Evolutionary conservation across 2,113 vertebrate genomes (phyloP).

Genomic region (Brachyistius frenatus): DNA sequence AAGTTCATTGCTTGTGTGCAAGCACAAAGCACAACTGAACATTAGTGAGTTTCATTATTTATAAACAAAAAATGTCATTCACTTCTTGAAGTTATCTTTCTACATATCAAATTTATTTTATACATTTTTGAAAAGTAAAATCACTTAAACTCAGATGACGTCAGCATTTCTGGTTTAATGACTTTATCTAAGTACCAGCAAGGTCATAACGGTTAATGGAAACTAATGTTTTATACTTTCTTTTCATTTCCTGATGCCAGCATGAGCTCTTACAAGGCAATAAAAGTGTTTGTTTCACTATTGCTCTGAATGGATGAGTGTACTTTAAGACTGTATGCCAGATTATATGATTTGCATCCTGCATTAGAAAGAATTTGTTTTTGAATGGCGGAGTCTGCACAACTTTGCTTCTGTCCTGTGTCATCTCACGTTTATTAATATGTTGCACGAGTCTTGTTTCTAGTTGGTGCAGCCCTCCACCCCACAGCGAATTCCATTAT

Average conservation of each 20-base stretch:
- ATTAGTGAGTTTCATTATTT: neutral
- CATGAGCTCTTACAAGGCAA: conserved; percentile 77
- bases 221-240: conserved; percentile 58
- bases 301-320: conserved; percentile 80
- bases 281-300: conserved; percentile 83
- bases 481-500: conserved; percentile 8
- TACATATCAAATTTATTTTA: conserved; percentile 4
- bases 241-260: conserved; percentile 61
- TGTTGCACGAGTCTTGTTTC: neutral
- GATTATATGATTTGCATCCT: conserved; percentile 87
- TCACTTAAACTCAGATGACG: conserved; percentile 20
- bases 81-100: neutral
- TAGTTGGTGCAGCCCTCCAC: neutral
- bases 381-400: conserved; percentile 81
- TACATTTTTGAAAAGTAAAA: conserved; percentile 18
- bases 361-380: conserved; percentile 84
- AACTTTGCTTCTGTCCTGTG: conserved; percentile 34
- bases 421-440: conserved; percentile 35
- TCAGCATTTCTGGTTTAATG: conserved; percentile 39
- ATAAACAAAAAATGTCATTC: no score
- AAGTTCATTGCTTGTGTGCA: neutral
- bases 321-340: conserved; percentile 80
- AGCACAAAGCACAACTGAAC: conserved; percentile 9
- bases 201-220: conserved; percentile 56
- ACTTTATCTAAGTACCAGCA: conserved; percentile 45